Base-by-base conservation (phyloP, 2,113 vertebrate genomes). In the Axis porcinus region DNA sequence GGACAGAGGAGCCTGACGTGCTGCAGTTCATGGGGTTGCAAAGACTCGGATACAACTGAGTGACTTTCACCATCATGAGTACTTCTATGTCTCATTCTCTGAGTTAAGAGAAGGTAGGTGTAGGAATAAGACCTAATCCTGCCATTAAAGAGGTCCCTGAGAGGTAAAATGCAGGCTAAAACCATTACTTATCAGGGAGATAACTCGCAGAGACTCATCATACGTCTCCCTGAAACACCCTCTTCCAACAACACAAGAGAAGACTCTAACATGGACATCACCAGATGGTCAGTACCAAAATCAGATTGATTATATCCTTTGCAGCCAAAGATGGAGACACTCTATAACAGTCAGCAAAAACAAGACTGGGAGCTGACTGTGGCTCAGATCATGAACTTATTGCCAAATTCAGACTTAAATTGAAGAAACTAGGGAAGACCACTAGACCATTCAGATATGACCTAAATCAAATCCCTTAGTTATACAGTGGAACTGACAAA, bases 81-180 rank as follows among this genome's bases (percentile, higher is more conserved):
- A 87, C 19, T 86, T 78, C 30, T 86, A 5, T 58, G 52, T 81
- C 47, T 95, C 64, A 67, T 25, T 58, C 19, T 91, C 57, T 87
- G 50, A 96, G 47, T 12, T 70, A 84, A 25, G 40, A 54, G 7
- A 15, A 96, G 74, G 52, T 28, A 82, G 54, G 57, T 60, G 3
- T 70, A 74, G 78, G 67, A 95, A 76, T 70, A 96, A 87, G 93
- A 87, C 15, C 87, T 43, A 14, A 93, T 88, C 21, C 54, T 86
- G 21, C 40, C 62, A 55, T 92, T 74, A 57, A 60, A n/a, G 76
- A 90, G 57, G 52, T 90, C 43, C 25, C 70, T 74, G 50, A 60
- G 36, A 95, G 45, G 76, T 89, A 96, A 95, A 86, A 95, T 95
- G 57, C 11, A 87, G 82, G 25, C 85, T 93, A 95, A 92, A 95